Evolutionary conservation across 2,113 vertebrate species (phyloP), one percentile per base, ranked within the genome.

Genomic region (Rynchops niger): DNA sequence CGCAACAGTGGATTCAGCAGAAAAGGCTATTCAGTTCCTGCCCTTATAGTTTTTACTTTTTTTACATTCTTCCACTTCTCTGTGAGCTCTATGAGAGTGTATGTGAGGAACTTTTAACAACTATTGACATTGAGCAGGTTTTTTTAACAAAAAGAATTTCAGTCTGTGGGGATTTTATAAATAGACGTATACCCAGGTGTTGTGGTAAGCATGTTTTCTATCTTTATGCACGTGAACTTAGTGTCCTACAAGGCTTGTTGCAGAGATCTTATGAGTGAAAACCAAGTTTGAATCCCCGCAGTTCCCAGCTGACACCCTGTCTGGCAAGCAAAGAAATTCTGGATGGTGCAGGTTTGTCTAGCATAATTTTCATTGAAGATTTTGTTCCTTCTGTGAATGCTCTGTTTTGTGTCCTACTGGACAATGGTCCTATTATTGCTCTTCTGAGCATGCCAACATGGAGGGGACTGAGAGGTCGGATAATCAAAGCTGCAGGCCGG

Each of bases 101-200:
- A 29, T 9, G 22, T 79, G 40, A 73, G n/a, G 29, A 88, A 13
- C 16, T 58, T 88, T 23, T 38, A 65, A 65, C 26, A 62, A 3
- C 7, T 63, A 26, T 10, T 70, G 43, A 88, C 53, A 61, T 49
- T 30, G 25, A 69, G 16, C 30, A 11, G 18, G 0, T 2, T 15
- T 29, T 50, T 45, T 56, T 27, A 73, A 55, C 5, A 34, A 67
- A 69, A 65, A n/a, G 6, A 30, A 50, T 17, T 23, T 38, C 9
- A 12, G 0, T 38, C 27, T 30, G 10, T 15, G 15, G 1, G 7
- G 2, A 2, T 40, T 67, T 78, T 58, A 59, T 66, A 65, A 61
- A 43, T 43, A 66, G 30, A 14, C 4, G 32, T 62, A 19, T 5
- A 56, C 9, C 4, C 38, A 63, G 45, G 17, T 85, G 27, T 11